A percentile compares a stretch with the other conserved stretches of the same genome.
Conservation (phyloP, 2,113 vertebrate species). For the Peucedramus taeniatus region DNA sequence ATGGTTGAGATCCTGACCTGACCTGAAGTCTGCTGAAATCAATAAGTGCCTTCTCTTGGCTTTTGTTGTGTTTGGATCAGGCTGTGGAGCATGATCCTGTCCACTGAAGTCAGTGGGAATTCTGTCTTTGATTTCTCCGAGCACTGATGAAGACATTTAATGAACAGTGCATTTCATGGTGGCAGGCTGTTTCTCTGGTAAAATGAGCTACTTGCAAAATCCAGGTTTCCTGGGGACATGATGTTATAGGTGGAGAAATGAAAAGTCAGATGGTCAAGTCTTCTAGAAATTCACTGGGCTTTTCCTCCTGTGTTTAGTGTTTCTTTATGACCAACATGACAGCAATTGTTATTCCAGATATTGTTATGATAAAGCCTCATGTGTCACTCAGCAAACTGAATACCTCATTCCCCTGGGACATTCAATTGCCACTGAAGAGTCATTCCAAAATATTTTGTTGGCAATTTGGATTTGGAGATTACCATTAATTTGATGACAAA, state of each 20-base stretch:
- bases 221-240: neutral
- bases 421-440: neutral
- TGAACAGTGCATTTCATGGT: neutral
- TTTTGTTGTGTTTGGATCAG: neutral
- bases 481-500: neutral
- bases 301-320: neutral
- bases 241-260: neutral
- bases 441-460: neutral
- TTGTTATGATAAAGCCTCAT: neutral
- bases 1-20: neutral
- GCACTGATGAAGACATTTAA: neutral
- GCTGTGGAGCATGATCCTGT: neutral
- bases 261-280: neutral
- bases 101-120: neutral
- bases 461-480: neutral
- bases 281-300: neutral
- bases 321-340: neutral
- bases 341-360: neutral
- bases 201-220: neutral
- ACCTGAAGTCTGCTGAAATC: neutral
- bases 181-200: neutral
- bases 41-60: neutral
- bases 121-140: neutral
- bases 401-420: neutral
- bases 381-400: neutral